Evolutionary conservation across 1,140 invertebrate genomes (phyloP).

Genomic region (Ridgeia piscesae): DNA sequence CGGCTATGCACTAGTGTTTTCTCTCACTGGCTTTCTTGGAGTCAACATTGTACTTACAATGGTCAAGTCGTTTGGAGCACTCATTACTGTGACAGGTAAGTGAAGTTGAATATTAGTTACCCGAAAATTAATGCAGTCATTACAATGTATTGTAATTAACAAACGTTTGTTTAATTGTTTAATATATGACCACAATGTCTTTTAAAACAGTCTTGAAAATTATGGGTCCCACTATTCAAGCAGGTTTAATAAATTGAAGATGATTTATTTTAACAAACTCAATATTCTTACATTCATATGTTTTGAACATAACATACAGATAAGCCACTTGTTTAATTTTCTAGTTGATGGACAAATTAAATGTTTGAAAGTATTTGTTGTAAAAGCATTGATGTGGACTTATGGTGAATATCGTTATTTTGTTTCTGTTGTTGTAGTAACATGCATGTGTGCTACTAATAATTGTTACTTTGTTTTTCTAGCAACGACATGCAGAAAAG

Average conservation of each 20-base stretch:
- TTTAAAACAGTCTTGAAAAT: neutral
- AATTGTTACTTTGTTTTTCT: constrained; percentile 37
- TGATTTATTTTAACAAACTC: neutral
- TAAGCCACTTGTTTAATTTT: neutral
- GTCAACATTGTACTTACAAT: constrained; percentile 87
- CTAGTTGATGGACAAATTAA: neutral
- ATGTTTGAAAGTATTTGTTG: neutral
- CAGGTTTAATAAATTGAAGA: neutral
- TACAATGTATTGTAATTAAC: neutral
- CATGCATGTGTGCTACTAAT: constrained; percentile 4
- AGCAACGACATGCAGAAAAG: constrained; percentile 74
- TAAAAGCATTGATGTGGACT: no score
- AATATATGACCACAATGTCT: neutral
- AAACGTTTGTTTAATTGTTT: neutral
- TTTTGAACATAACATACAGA: neutral
- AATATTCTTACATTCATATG: neutral
- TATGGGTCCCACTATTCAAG: neutral
- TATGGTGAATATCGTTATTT: no score
- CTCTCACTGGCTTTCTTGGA: constrained; percentile 85
- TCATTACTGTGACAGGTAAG: constrained; percentile 87
- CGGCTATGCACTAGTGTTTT: constrained; percentile 83
- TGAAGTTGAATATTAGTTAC: constrained; percentile 41
- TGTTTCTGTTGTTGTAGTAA: neutral
- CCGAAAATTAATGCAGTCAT: neutral
- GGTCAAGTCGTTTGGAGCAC: constrained; percentile 83